These are phyloP conservation scores for Athalia cordata DNA, from an alignment of 2,888 invertebrate species.

Conservation along the genomic window DNA sequence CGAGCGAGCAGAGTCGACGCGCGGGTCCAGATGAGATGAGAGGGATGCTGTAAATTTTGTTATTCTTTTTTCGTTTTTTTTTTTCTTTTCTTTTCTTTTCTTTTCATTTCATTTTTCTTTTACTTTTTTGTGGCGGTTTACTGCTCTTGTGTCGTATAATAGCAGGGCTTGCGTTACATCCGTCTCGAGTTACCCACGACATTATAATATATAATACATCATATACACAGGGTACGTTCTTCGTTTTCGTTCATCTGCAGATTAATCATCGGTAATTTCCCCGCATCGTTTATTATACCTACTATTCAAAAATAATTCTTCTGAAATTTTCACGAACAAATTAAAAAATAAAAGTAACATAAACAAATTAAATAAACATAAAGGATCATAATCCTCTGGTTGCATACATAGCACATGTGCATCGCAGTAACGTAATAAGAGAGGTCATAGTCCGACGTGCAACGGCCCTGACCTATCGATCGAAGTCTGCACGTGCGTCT, in stretches of 20 bases:
- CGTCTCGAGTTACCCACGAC: constrained; percentile 68
- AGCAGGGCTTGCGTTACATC: constrained; percentile 72
- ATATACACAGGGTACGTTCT: constrained; percentile 35
- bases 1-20: no score
- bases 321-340: no score
- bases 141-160: constrained; percentile 66
- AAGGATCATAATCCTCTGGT: no score
- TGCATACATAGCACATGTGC: no score
- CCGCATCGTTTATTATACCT: no score
- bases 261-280: not conserved
- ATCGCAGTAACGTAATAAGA: not conserved
- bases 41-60: constrained; percentile 8
- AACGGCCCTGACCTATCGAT: constrained; percentile 34
- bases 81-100: not conserved
- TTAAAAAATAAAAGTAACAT: no score
- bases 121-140: constrained; percentile 23
- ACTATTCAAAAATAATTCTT: not conserved
- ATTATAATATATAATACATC: not conserved
- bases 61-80: constrained; percentile 1
- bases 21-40: constrained; percentile 4
- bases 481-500: constrained; percentile 7
- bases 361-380: no score
- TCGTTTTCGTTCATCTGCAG: not conserved
- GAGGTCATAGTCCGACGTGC: constrained; percentile 11
- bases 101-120: not conserved